Evolutionary conservation across 2,113 vertebrate species (phyloP), one percentile per base, ranked within the genome.

Genomic region (Colinus virginianus): DNA sequence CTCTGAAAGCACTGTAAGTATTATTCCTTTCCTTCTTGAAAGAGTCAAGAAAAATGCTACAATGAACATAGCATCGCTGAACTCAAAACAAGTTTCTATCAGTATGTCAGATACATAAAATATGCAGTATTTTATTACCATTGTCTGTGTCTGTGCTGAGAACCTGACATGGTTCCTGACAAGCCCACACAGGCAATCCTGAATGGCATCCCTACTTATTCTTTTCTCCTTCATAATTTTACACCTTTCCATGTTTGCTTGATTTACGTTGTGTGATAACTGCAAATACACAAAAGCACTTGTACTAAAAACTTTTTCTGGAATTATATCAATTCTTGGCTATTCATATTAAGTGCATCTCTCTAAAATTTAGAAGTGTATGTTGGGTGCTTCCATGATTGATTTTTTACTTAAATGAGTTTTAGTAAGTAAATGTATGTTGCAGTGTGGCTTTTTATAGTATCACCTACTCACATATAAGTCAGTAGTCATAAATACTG

Each of bases 1-100:
- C 98, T 88, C 97, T 99, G 74, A 97, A 97, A 98, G 97, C 98
- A 32, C 95, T 99, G 99, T 99, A 97, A 99, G 98, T 97, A 97
- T 88, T 22, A 19, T 83, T 88, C 49, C 16, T 59, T 82, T 22
- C 30, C 10, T 87, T 93, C 20, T 82, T 82, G 36, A 72, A 82
- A 74, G 84, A 79, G 34, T 87, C 3, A 8, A 75, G 34, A 67
- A 81, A 67, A 42, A 21, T 28, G 25, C 75, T 55, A 45, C 9
- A 85, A 36, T 53, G 78, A 63, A 30, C 6, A 21, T 17, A 48
- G 6, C 6, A 72, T 26, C 20, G 38, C 25, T 90, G 25, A 58
- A 56, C 69, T 93, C 48, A 62, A 25, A 59, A 4, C 32, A 13
- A 9, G 55, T 81, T 78, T 46, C 64, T 58, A 13, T 56, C 28